Evolutionary conservation across 2,797 vertebrate species (phyloP), one percentile per base, ranked within the genome.

Genomic region (Platalea minor): DNA sequence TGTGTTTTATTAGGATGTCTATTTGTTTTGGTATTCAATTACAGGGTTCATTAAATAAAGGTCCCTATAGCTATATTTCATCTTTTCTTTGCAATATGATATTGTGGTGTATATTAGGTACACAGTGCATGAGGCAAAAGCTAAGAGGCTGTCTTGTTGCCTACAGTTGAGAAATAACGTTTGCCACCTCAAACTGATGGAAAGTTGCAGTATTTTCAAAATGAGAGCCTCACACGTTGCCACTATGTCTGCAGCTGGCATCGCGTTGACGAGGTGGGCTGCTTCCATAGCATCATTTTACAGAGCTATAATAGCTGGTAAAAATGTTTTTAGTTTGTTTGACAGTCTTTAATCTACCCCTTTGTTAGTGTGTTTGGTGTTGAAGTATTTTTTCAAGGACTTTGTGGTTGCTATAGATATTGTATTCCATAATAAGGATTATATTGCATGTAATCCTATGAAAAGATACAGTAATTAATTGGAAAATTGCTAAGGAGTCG

Each of bases 391-490:
- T 91, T 94, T 90, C 87, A 87, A 96, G 94, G 74, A 60, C 94
- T 96, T 92, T 53, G 53, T 86, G 93, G 92, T 96, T 97, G 88
- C 94, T 92, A 46, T 82, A 97, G 93, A 95, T 97, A 89, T 96
- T 98, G 98, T 95, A 93, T 94, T 90, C 94, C 89, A 24, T 93
- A 97, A 92, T 94, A 94, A 97, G 81, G 89, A 97, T 96, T 97
- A 95, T 70, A 41, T 75, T 85, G 81, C 94, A 17, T 93, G 92
- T 97, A 97, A 98, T 96, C 93, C 96, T 61, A 85, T 79, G 70
- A 96, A 98, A 97, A 95, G 95, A 96, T 95, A 95, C 78, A 73
- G 59, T 96, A 97, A 97, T 98, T 97, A 98, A 98, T 96, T 97
- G 96, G 97, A 86, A 97, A 97, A 97, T 97, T 80, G 95, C 95